Conservation (phyloP, 2,888 invertebrate species). For the Suillia variegata region DNA sequence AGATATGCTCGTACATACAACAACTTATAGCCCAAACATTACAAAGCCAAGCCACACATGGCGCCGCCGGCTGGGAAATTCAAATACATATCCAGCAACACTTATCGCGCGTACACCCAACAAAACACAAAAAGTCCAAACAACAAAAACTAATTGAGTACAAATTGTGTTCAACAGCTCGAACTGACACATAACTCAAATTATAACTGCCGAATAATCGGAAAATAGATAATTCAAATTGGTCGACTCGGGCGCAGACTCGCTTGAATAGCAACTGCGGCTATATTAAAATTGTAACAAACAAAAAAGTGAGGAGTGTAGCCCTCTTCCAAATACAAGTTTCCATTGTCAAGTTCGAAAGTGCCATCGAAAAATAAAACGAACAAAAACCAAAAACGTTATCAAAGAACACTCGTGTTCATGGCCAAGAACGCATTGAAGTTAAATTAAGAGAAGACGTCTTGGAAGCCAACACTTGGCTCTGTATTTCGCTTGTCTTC, state of each 20-base stretch:
- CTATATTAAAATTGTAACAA: neutral
- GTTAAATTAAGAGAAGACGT: neutral
- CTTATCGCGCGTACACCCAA: too few relatives aligned
- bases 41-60: slow-evolving; percentile 6
- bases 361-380: neutral
- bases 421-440: neutral
- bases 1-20: too few relatives aligned
- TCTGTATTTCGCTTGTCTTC: neutral
- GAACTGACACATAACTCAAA: slow-evolving; percentile 18
- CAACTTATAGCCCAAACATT: neutral
- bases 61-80: slow-evolving; percentile 7
- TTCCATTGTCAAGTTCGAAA: neutral
- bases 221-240: slow-evolving; percentile 9
- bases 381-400: neutral
- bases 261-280: too few relatives aligned
- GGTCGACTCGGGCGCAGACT: too few relatives aligned
- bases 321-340: neutral
- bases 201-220: slow-evolving; percentile 20
- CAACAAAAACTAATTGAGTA: slow-evolving; percentile 9
- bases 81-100: neutral
- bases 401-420: neutral
- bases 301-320: neutral
- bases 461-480: neutral
- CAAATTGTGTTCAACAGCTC: neutral
- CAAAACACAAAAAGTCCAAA: neutral